These are phyloP conservation scores for Phrixothrix hirtus DNA, from an alignment of 2,888 invertebrate genomes.

Conservation along the genomic window DNA sequence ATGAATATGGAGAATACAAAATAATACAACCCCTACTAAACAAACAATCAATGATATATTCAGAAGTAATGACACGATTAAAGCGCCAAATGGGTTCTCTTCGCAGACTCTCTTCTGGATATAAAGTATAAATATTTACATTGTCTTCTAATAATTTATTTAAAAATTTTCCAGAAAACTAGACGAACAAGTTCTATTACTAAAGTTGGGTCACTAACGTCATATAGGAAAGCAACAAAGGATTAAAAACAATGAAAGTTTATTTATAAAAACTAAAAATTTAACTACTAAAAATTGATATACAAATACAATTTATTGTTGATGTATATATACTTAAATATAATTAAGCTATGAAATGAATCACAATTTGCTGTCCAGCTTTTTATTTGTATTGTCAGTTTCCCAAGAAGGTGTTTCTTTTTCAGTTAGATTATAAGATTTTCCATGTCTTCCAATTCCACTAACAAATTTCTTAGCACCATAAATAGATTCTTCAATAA, in stretches of 20 bases:
- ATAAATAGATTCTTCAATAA: conserved; percentile 67
- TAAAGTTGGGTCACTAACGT: too few species aligned
- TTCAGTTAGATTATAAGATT: conserved; percentile 63
- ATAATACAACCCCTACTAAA: conserved; percentile 31
- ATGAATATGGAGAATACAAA: conserved; percentile 27
- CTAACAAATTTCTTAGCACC: conserved; percentile 71
- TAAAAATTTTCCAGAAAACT: too few species aligned
- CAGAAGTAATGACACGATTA: conserved; percentile 29
- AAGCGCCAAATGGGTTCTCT: conserved; percentile 12
- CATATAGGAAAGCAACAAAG: too few species aligned
- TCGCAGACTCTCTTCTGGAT: conserved; percentile 2
- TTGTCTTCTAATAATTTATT: too few species aligned
- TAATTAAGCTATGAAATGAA: neutral
- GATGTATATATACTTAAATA: too few species aligned
- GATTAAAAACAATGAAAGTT: too few species aligned
- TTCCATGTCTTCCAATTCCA: conserved; percentile 72
- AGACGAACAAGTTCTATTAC: too few species aligned
- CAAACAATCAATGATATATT: conserved; percentile 27
- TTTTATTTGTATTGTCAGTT: conserved; percentile 35
- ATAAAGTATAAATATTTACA: too few species aligned
- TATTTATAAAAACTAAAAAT: too few species aligned
- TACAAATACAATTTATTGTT: too few species aligned
- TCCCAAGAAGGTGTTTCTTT: conserved; percentile 70
- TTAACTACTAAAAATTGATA: too few species aligned
- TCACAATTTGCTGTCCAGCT: too few species aligned